Evolutionary conservation across 2,888 invertebrate species (phyloP).

Genomic region (Aleiodes testaceus): DNA sequence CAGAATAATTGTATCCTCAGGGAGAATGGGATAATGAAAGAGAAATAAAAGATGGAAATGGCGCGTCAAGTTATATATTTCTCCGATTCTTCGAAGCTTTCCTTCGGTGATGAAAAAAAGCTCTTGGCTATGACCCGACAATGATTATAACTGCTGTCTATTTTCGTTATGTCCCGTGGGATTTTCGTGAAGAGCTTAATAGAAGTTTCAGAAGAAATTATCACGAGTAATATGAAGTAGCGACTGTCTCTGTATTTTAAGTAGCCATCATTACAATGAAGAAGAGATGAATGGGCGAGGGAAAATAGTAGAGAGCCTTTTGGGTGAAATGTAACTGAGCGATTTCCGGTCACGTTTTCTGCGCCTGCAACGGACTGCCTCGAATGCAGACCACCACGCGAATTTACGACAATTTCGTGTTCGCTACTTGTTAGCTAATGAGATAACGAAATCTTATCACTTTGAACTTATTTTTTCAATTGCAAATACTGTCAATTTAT

Average conservation of each 20-base stretch:
- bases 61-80: slow-evolving; percentile 1
- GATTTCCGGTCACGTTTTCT: slow-evolving; percentile 28
- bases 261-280: neutral
- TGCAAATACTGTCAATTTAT: too few species aligned
- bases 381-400: slow-evolving; percentile 16
- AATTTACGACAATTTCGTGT: slow-evolving; percentile 30
- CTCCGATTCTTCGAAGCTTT: neutral
- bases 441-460: too few species aligned
- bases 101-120: neutral
- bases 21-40: neutral
- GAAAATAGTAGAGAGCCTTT: slow-evolving; percentile 1
- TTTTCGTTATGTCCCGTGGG: too few species aligned
- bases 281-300: neutral
- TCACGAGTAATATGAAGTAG: neutral
- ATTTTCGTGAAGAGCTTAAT: too few species aligned
- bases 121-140: neutral
- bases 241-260: slow-evolving; percentile 16
- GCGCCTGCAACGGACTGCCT: slow-evolving; percentile 13
- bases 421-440: neutral
- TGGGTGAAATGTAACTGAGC: slow-evolving; percentile 16
- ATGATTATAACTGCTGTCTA: slow-evolving; percentile 23
- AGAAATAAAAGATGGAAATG: neutral
- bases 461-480: too few species aligned
- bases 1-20: slow-evolving; percentile 23
- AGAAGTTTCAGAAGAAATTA: slow-evolving; percentile 17